Evolutionary conservation across 2,113 vertebrate species (phyloP).

Genomic region (Butastur rufipennis): DNA sequence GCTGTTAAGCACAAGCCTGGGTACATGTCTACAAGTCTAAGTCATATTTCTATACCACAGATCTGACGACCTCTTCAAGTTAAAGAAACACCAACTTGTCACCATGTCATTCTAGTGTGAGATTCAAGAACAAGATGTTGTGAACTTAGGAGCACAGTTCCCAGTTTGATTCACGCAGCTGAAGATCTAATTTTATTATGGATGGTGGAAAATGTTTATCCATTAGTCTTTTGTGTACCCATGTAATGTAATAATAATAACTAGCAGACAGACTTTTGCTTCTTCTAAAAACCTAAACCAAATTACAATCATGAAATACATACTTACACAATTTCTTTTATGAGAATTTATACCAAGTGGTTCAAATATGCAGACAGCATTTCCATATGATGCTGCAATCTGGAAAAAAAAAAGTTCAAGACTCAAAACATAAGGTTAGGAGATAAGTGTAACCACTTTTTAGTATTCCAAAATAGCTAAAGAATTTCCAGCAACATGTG

Average conservation of each 20-base stretch:
- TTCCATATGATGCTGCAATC: slow-evolving; percentile 98
- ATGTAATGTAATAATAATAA: background rate
- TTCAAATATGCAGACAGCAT: slow-evolving; percentile 98
- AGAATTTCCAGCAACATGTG: background rate
- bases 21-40: background rate
- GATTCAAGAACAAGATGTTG: background rate
- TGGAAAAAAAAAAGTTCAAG: slow-evolving; percentile 68
- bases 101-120: background rate
- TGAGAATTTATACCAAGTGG: slow-evolving; percentile 90
- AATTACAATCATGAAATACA: background rate
- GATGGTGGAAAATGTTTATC: background rate
- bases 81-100: background rate
- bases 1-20: background rate
- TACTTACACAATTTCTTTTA: slow-evolving; percentile 94
- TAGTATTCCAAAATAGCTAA: background rate
- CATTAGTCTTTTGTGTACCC: background rate
- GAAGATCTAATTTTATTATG: background rate
- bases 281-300: background rate
- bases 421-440: background rate
- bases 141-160: background rate
- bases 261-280: background rate
- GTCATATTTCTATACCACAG: background rate
- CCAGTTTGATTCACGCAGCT: background rate
- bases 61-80: background rate
- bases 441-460: background rate